These are phyloP conservation scores for Heloderma charlesbogerti DNA, from an alignment of 2,113 vertebrate species.

Conservation along the genomic window DNA sequence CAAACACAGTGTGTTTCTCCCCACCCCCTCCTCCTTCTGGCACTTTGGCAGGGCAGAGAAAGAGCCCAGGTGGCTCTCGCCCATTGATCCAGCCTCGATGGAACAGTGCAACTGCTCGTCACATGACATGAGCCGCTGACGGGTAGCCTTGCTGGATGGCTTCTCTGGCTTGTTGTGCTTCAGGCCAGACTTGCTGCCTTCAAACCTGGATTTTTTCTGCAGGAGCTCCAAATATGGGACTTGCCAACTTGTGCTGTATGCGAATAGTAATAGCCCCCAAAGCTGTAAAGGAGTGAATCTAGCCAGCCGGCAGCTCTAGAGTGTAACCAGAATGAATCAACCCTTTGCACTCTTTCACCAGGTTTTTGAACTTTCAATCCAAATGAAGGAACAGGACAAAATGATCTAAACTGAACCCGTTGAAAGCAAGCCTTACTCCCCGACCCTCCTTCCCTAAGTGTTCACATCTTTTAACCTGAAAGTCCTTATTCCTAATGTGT, in stretches of 20 bases:
- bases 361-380: not conserved
- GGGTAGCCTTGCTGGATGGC: not conserved
- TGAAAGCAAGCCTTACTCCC: not conserved
- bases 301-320: not conserved
- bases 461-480: not conserved
- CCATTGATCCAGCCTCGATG: conserved; percentile 25
- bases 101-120: conserved; percentile 1
- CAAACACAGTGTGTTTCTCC: conserved; percentile 30
- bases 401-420: not conserved
- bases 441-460: not conserved
- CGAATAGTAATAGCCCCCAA: not conserved
- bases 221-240: not conserved
- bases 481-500: not conserved
- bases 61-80: conserved; percentile 34
- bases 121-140: not conserved
- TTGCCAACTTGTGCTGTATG: not conserved
- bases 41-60: conserved; percentile 37
- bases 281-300: not conserved
- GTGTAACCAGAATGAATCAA: not conserved
- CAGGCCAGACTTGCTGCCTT: not conserved
- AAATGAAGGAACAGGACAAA: not conserved
- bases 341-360: not conserved
- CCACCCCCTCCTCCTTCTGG: conserved; percentile 29
- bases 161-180: not conserved
- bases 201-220: not conserved